Evolutionary conservation across 2,113 vertebrate species (phyloP).

Genomic region (Anser cygnoides): DNA sequence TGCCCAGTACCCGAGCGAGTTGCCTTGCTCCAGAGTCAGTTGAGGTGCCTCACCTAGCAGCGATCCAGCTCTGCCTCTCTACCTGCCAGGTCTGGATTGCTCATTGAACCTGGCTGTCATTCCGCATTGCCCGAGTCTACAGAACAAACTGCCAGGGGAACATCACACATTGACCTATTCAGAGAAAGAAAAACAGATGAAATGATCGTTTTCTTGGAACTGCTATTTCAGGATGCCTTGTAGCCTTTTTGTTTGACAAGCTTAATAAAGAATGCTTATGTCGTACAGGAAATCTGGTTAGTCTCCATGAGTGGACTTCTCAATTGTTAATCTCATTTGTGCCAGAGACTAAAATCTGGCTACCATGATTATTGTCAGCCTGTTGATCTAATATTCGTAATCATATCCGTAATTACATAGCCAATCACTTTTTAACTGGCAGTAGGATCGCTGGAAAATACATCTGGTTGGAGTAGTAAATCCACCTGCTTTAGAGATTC

Average conservation of each 20-base stretch:
- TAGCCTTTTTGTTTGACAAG: not conserved
- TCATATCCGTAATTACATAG: constrained; percentile 57
- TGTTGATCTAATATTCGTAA: constrained; percentile 64
- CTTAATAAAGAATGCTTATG: constrained; percentile 11
- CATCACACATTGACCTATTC: not conserved
- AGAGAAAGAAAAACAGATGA: not conserved
- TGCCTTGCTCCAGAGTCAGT: not conserved
- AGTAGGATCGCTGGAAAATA: constrained; percentile 14
- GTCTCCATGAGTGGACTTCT: constrained; percentile 35
- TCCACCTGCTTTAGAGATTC: not conserved
- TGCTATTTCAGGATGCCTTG: constrained; percentile 23
- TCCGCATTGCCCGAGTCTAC: not conserved
- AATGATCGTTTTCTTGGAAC: not conserved
- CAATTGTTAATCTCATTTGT: constrained; percentile 67
- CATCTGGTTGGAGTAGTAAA: not conserved
- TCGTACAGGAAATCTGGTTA: constrained; percentile 52
- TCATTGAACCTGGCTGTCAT: not conserved
- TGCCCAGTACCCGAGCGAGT: rapidly evolving
- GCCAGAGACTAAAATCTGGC: constrained; percentile 60
- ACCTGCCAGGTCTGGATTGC: not conserved
- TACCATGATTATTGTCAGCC: constrained; percentile 18
- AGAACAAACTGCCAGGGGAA: not conserved
- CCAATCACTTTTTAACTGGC: constrained; percentile 46
- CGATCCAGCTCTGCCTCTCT: not conserved
- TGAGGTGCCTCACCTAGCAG: not conserved